Conservation (phyloP, 2,113 vertebrate species). For the Centropristis striata region DNA sequence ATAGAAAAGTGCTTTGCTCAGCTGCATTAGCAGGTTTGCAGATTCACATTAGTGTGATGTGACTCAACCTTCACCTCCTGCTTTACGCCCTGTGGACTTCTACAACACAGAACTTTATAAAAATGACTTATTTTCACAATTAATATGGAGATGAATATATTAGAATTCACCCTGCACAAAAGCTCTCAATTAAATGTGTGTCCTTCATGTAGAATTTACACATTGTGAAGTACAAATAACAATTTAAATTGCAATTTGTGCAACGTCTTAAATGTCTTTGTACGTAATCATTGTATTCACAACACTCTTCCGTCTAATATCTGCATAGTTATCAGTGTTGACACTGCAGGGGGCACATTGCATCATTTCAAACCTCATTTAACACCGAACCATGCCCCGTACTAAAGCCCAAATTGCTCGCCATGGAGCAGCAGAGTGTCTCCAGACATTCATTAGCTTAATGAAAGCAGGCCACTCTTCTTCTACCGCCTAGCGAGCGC, state of each 20-base stretch:
- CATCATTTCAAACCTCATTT: slow-evolving; percentile 86
- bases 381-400: slow-evolving; percentile 80
- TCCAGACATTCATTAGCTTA: slow-evolving; percentile 88
- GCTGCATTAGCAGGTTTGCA: slow-evolving; percentile 29
- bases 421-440: slow-evolving; percentile 74
- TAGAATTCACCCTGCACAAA: background rate
- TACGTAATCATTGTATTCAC: slow-evolving; percentile 48
- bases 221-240: slow-evolving; percentile 25
- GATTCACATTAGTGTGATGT: slow-evolving; percentile 14
- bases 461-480: slow-evolving; percentile 87
- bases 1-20: slow-evolving; percentile 46
- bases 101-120: background rate
- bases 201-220: background rate
- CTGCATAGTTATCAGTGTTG: slow-evolving; percentile 64
- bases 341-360: slow-evolving; percentile 78
- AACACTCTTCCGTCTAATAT: slow-evolving; percentile 51
- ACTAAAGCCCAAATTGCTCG: slow-evolving; percentile 82
- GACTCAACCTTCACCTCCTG: slow-evolving; percentile 15
- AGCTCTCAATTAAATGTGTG: background rate
- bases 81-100: slow-evolving; percentile 1
- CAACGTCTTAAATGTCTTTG: slow-evolving; percentile 36
- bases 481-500: slow-evolving; percentile 76
- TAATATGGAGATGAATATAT: background rate
- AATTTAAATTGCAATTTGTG: slow-evolving; percentile 41
- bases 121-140: slow-evolving; percentile 9